Evolutionary conservation across 1,140 invertebrate genomes (phyloP), one percentile per base, ranked within the genome.

Genomic region (Thereuonema tuberculata): DNA sequence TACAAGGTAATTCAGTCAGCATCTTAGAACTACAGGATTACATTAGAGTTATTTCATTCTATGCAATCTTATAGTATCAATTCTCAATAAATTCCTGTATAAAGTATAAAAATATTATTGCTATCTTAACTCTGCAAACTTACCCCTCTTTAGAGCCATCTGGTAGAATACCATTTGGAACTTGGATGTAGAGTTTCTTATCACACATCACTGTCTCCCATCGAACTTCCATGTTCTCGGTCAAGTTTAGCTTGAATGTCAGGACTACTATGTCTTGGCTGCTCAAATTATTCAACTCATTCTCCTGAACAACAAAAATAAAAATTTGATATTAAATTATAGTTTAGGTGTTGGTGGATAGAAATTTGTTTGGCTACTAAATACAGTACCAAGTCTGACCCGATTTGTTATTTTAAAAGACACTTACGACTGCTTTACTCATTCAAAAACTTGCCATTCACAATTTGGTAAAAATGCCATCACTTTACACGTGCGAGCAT

Each of bases 141-240:
- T 60, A 72, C 62, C 85, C 86, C 71, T 96, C 87, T 74, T 93
- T 92, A 56, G 90, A 94, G 63, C 89, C 90, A 67, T 89, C 86
- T 2, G 87, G 84, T 59, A 89, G 79, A 56, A 93, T 81, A 63
- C 84, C 82, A 55, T 82, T 81, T 21, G 92, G 91, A 63, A 95
- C 80, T 50, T 90, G 86, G 64, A 95, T 84, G 73, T 90, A 94
- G 58, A 96, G 80, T 63, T 81, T 82, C 49, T 81, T 82, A 53
- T 83, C 81, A 69, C 89, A 81, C 61, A 91, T 81, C 56, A 90
- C 80, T 53, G 87, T 85, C 72, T 91, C 85, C 89, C 88, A 93
- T 67, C 79, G 78, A 15, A 84, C 83, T 61, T 81, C 80, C 58
- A 83, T 82, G 64, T 81, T 82, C 68, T 87, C 83, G 25, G 85